Base-by-base conservation (phyloP, 1,140 invertebrate genomes). In the Heliconius hewitsoni region DNA sequence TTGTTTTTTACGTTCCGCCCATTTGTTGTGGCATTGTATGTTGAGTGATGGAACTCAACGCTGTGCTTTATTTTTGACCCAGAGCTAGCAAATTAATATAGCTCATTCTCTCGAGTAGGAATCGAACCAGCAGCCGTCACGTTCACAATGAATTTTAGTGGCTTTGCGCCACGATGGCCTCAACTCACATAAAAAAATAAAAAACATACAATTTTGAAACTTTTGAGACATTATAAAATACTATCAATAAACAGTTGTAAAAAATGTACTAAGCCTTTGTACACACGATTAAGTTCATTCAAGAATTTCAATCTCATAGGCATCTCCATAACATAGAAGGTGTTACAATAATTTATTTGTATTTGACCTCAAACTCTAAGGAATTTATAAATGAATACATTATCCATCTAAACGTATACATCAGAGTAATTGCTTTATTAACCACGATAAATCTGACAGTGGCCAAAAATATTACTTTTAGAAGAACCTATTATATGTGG, bases 401-500 rank as follows among this genome's bases (percentile, higher is more conserved):
- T 72, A 74, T 19, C 30, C 3, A 5, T 9, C 27, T 3, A 55
- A n/a, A 77, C 42, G n/a, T 30, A 71, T 27, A 77, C 11, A 46
- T 73, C 60, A 30, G 27, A 37, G 71, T 77, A 77, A 77, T 77
- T 77, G 71, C 76, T 77, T 77, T 77, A 77, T 77, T 77, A 77
- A 39, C 37, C 52, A 73, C 50, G 73, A 73, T 77, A 77, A 77
- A 77, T 46, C 70, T 77, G 71, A 77, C 76, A 77, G 76, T 73
- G 71, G 60, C 46, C 52, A 77, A 71, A 77, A 77, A 77, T 77
- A 77, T 77, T 73, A 73, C 76, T 77, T 39, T 77, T 42, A 57
- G 27, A 70, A 77, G 46, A 71, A n/a, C 19, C 71, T 77, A 77
- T 77, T 77, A 50, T 34, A 23, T 57, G n/a, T 42, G 37, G 39